Evolutionary conservation across 2,888 invertebrate species (phyloP).

Genomic region (Portevinia maculata): DNA sequence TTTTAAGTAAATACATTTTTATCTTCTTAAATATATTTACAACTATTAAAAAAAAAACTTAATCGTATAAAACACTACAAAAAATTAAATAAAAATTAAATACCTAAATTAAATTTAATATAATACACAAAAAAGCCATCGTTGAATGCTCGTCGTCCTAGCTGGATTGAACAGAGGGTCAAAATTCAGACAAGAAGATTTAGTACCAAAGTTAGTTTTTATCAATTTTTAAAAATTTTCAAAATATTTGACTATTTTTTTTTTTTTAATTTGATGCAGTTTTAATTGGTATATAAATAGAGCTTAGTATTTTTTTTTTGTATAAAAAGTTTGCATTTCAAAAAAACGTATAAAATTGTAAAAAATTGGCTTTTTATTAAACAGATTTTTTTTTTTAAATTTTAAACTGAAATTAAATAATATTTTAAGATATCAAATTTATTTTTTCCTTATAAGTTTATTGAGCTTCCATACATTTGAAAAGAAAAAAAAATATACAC

Average conservation of each 20-base stretch:
- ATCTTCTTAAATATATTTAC: conserved; percentile 47
- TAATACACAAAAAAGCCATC: conserved; percentile 80
- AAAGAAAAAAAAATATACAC: conserved; percentile 1
- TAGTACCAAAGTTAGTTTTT: conserved; percentile 83
- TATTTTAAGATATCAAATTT: conserved; percentile 21
- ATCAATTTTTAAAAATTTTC: conserved; percentile 60
- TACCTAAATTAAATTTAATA: conserved; percentile 76
- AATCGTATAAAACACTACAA: conserved; percentile 34
- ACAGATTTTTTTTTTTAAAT: conserved; percentile 12
- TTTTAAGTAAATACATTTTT: conserved; percentile 25
- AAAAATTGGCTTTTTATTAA: conserved; percentile 49
- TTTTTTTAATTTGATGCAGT: conserved; percentile 27
- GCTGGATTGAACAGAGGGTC: conserved; percentile 83
- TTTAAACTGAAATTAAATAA: conserved; percentile 27
- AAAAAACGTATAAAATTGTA: neutral
- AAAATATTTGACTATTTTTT: conserved; percentile 24
- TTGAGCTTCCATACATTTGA: conserved; percentile 56
- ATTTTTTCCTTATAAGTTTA: conserved; percentile 8
- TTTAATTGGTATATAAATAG: conserved; percentile 8
- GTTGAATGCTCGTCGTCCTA: conserved; percentile 83
- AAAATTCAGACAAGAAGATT: conserved; percentile 83
- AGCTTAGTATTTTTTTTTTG: conserved; percentile 27
- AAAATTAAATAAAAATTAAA: conserved; percentile 69
- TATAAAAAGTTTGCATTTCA: conserved; percentile 13
- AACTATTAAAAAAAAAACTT: conserved; percentile 23